Base-by-base conservation (phyloP, 2,797 vertebrate species). In the Hoplostethus atlanticus region DNA sequence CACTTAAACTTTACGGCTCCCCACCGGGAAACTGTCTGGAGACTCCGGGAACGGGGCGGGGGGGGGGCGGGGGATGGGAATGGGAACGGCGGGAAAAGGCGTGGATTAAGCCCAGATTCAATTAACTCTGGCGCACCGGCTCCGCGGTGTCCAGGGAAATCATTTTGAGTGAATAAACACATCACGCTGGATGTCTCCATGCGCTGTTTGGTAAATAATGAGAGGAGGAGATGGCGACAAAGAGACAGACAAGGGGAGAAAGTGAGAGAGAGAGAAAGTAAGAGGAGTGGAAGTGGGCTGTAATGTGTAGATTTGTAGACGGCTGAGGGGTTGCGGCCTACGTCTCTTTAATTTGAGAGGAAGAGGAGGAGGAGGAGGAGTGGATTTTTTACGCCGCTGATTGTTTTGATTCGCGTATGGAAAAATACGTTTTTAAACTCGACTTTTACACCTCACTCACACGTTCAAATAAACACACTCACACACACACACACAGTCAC, bases 111-210 rank as follows among this genome's bases (percentile, higher is more conserved):
- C 87, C 80, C 55, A 82, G 80, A 93, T 93, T 94, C 89, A 94
- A 94, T 94, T 93, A 93, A 91, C 70, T 89, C 21, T 88, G 75
- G 81, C 80, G 76, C 34, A 68, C 73, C 74, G 67, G 67, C 85
- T 72, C 83, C 60, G 61, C 4, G 53, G 87, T 79, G 87, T 91
- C 88, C 64, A 57, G 93, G 91, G 93, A 95, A 94, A 95, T 95
- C 83, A 91, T 90, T 91, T 85, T 90, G 86, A 93, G 91, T 93
- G 92, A 94, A 93, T 94, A 93, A 94, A 94, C 90, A 93, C 91
- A 90, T 93, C 89, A 90, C 75, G 67, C 70, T 75, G 77, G 80
- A 88, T 87, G 84, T 91, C 81, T 90, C 87, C 68, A 80, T 83
- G 83, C 21, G 3, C 80, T 80, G 76, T 84, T 85, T 77, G 73